Conservation (phyloP, 2,888 invertebrate genomes). For the Chelonus formosanus region DNA sequence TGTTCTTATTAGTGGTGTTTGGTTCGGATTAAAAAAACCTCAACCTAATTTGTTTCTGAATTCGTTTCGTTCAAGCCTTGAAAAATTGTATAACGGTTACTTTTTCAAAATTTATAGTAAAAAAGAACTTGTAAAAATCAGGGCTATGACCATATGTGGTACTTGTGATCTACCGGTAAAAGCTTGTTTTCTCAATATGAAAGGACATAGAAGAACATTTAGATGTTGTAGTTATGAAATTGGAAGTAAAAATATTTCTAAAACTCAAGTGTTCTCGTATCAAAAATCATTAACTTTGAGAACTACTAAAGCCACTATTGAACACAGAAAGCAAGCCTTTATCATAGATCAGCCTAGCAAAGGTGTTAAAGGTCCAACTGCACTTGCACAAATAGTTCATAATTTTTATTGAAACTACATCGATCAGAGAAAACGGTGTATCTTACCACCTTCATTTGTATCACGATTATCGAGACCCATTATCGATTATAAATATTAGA, state of each 20-base stretch:
- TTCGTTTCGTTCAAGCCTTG: not conserved
- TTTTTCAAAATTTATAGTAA: not conserved
- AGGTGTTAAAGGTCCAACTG: slow-evolving; percentile 27
- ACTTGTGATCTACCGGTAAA: not conserved
- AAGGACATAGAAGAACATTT: not conserved
- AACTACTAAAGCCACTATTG: slow-evolving; percentile 17
- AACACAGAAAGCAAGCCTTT: slow-evolving; percentile 3
- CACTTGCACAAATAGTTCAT: not conserved
- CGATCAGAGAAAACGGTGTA: not conserved
- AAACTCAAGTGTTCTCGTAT: slow-evolving; percentile 13
- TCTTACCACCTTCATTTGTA: slow-evolving; percentile 16
- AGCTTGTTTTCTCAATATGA: not conserved
- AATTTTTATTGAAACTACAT: slow-evolving; percentile 22
- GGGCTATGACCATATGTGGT: not conserved
- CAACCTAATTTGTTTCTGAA: not conserved
- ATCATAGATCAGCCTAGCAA: not conserved
- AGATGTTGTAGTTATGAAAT: slow-evolving; percentile 6
- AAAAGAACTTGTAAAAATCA: not conserved
- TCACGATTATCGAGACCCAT: slow-evolving; percentile 1
- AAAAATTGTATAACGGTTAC: not conserved
- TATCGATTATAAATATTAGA: slow-evolving; percentile 19
- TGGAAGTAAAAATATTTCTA: not conserved
- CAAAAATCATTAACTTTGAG: not conserved
- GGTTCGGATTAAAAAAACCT: not conserved
- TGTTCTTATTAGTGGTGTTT: not conserved